Evolutionary conservation across 2,888 invertebrate genomes (phyloP).

Genomic region (Clistopyga incitator): DNA sequence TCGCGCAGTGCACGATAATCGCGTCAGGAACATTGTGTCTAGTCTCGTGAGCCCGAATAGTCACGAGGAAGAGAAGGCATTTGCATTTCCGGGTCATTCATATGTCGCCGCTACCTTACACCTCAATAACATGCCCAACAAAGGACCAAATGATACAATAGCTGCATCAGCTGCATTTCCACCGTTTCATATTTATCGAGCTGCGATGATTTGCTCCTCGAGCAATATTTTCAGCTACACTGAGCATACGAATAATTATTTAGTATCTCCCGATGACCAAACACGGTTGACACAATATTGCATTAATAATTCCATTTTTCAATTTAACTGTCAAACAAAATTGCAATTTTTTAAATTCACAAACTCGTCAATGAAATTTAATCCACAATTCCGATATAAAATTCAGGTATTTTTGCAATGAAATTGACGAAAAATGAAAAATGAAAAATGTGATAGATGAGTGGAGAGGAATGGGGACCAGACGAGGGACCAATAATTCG

Average conservation of each 20-base stretch:
- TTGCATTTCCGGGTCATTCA: conserved; percentile 29
- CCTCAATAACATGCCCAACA: background rate
- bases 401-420: background rate
- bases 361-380: too few species aligned
- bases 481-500: background rate
- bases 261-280: background rate
- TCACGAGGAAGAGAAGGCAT: conserved; percentile 10
- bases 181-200: background rate
- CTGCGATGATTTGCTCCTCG: background rate
- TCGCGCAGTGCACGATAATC: conserved; percentile 19
- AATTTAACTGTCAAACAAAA: too few species aligned
- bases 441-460: background rate
- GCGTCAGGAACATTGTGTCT: conserved; percentile 30
- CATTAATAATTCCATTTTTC: too few species aligned
- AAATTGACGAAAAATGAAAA: background rate
- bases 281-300: too few species aligned
- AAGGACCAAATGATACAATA: background rate
- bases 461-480: background rate
- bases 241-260: background rate
- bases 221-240: background rate
- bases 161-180: background rate
- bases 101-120: conserved; percentile 14
- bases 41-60: conserved; percentile 24
- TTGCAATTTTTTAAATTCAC: too few species aligned
- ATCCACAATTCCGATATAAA: too few species aligned